Base-by-base conservation (phyloP, 2,113 vertebrate genomes). In the Xerus inauris region DNA sequence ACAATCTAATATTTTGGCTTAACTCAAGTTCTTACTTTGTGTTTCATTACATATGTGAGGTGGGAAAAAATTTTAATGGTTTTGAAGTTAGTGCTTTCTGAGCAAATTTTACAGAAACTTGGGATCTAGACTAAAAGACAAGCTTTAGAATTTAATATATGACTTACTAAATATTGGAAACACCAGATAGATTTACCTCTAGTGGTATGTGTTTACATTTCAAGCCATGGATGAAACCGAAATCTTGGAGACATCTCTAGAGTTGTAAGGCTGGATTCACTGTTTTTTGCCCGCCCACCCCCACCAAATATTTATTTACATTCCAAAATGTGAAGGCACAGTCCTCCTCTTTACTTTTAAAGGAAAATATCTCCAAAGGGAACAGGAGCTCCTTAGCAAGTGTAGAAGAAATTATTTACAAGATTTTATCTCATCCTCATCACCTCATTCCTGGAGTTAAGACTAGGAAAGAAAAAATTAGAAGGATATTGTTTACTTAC, bases 71-170 rank as follows among this genome's bases (percentile, higher is more conserved):
- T 32, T 12, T 77, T 42, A 90, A 35, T 22, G 1, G 32, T 89
- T 87, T 38, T 91, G 45, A 7, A 40, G 30, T 93, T 87, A 84
- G 45, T 12, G 20, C 32, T 95, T 79, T 94, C 84, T 82, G 17
- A 94, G 59, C 22, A 97, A 90, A 75, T 94, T 90, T 94, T 80
- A 30, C 4, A 83, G 75, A 88, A 88, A 86, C 51, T 45, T 87
- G 54, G 69, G 17, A 62, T 10, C 40, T 84, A 59, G 22, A 57
- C 51, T 94, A 64, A 93, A 89, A 80, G 20, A 62, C 4, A 71
- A 35, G 38, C 51, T 51, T 82, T 92, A 75, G 42, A 86, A 82
- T 38, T 84, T 92, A 47, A 54, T 80, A 47, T 87, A 54, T 89
- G 40, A 83, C 17, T 72, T 20, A 72, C 49, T 40, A 87, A 59